A percentile compares a stretch with the other conserved stretches of the same genome.
Evolutionary conservation across 2,888 invertebrate species (phyloP).

Genomic region (Lacanobia oleracea): DNA sequence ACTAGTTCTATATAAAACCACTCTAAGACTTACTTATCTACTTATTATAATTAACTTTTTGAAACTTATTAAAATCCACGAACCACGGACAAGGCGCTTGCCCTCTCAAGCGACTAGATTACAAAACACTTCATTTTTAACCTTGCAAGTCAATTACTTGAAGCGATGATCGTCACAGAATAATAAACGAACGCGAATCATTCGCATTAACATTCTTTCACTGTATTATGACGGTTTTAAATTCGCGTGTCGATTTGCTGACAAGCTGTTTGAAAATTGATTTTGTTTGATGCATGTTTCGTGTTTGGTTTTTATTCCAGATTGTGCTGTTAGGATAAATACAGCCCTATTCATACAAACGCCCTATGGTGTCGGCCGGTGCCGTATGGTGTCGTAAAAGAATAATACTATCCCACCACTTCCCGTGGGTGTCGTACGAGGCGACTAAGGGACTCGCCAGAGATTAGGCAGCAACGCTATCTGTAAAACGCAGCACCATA

Average conservation of each 20-base stretch:
- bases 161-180: conserved; percentile 49
- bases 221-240: conserved; percentile 18
- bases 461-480: too few relatives aligned
- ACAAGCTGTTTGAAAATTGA: neutral
- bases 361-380: too few relatives aligned
- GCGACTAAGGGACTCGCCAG: too few relatives aligned
- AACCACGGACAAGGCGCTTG: conserved; percentile 19
- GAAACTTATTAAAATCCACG: conserved; percentile 19
- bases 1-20: too few relatives aligned
- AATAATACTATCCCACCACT: too few relatives aligned
- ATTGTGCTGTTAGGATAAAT: too few relatives aligned
- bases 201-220: conserved; percentile 32
- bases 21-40: too few relatives aligned
- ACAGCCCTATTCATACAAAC: too few relatives aligned
- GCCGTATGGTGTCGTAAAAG: too few relatives aligned
- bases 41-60: neutral
- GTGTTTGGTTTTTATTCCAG: neutral
- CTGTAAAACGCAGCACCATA: too few relatives aligned
- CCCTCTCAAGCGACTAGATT: neutral
- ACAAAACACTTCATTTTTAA: conserved; percentile 56
- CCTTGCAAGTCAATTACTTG: conserved; percentile 60
- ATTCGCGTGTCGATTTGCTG: conserved; percentile 24
- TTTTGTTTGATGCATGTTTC: neutral
- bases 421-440: too few relatives aligned
- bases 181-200: conserved; percentile 56